These are phyloP conservation scores for Eudasyphora cyanicolor DNA, from an alignment of 2,888 invertebrate species.

Conservation along the genomic window DNA sequence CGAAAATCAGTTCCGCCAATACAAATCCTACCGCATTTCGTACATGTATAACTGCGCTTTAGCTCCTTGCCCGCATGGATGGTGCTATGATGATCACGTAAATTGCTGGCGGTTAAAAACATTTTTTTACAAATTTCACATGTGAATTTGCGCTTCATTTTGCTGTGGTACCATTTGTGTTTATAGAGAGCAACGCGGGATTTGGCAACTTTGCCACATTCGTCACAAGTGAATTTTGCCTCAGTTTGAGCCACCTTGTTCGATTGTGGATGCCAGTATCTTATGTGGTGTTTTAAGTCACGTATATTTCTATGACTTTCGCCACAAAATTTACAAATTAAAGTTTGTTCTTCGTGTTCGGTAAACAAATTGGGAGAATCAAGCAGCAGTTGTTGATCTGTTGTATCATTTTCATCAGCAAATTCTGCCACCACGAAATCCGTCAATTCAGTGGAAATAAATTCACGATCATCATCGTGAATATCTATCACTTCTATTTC, in stretches of 20 bases:
- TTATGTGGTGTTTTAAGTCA: slow-evolving; percentile 61
- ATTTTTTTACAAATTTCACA: slow-evolving; percentile 68
- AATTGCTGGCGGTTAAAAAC: not conserved
- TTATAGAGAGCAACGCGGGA: slow-evolving; percentile 59
- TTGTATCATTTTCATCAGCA: slow-evolving; percentile 53
- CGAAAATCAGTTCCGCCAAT: slow-evolving; percentile 64
- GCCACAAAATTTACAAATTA: slow-evolving; percentile 63
- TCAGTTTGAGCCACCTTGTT: not conserved
- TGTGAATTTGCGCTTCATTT: slow-evolving; percentile 64
- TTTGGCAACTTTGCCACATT: slow-evolving; percentile 68
- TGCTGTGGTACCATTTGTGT: not conserved
- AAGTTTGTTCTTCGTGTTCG: slow-evolving; percentile 64
- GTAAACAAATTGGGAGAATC: slow-evolving; percentile 66
- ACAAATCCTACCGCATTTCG: slow-evolving; percentile 68
- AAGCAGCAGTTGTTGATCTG: slow-evolving; percentile 61
- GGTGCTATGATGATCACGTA: slow-evolving; percentile 66
- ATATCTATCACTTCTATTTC: slow-evolving; percentile 52
- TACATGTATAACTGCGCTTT: slow-evolving; percentile 67
- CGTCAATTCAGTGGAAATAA: slow-evolving; percentile 50
- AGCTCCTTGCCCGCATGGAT: slow-evolving; percentile 57
- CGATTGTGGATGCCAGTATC: slow-evolving; percentile 41
- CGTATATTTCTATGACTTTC: slow-evolving; percentile 55
- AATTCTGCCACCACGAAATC: slow-evolving; percentile 62
- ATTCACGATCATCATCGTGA: slow-evolving; percentile 46
- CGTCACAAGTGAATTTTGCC: slow-evolving; percentile 64